A percentile compares a stretch with the other conserved stretches of the same genome.
Evolutionary conservation across 2,888 invertebrate genomes (phyloP).

Genomic region (Callinectes sapidus): DNA sequence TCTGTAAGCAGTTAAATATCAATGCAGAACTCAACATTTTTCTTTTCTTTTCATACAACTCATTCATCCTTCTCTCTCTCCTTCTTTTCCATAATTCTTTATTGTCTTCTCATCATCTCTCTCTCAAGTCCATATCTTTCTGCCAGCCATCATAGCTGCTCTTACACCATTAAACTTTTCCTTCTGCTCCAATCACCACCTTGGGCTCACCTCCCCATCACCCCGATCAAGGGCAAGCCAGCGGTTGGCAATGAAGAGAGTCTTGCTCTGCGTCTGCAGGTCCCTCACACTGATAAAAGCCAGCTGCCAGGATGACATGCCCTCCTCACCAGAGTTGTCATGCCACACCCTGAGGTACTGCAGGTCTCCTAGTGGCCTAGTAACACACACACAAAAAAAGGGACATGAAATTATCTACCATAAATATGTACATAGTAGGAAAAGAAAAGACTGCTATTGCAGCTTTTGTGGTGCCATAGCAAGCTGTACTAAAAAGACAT

Average conservation of each 20-base stretch:
- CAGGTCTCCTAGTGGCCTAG: conserved; percentile 77
- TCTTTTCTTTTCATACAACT: background rate
- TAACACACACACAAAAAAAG: background rate
- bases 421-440: too few species aligned
- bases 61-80: too few species aligned
- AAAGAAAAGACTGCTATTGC: too few species aligned
- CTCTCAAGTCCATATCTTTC: too few species aligned
- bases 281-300: conserved; percentile 77
- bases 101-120: background rate
- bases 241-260: conserved; percentile 76
- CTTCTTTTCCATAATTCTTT: background rate
- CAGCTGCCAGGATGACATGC: conserved; percentile 77
- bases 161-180: background rate
- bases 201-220: conserved; percentile 76
- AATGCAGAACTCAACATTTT: background rate
- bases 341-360: conserved; percentile 78
- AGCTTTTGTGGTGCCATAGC: too few species aligned
- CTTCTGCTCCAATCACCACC: background rate
- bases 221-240: conserved; percentile 78
- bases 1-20: background rate
- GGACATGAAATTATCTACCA: background rate
- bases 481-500: too few species aligned
- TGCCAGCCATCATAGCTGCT: background rate
- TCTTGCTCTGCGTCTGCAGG: conserved; percentile 77
- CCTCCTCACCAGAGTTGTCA: conserved; percentile 77